phyloP scores from a whole-genome alignment of 2,888 invertebrate genomes.

The Callosobruchus maculatus region DNA sequence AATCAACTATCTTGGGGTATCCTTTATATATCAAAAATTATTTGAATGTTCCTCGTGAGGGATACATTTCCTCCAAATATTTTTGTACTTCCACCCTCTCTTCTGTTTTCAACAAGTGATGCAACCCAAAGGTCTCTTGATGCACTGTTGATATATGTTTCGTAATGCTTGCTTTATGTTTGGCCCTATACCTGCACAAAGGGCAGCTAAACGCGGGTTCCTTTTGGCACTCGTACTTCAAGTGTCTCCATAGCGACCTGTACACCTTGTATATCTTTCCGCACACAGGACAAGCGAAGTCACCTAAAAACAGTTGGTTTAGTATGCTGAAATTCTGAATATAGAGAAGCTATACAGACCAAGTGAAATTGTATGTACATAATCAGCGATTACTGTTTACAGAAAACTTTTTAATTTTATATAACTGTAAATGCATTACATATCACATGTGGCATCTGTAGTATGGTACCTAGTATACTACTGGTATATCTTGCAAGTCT shows the following conservation, averaged over 20 bases:
- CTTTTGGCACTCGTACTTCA: conserved; percentile 38
- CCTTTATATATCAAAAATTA: too few relatives aligned
- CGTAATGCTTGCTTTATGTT: conserved; percentile 74
- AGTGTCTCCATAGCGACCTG: conserved; percentile 24
- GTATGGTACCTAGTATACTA: too few relatives aligned
- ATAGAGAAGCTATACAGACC: not conserved
- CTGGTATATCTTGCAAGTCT: too few relatives aligned
- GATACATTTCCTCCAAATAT: not conserved
- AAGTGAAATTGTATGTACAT: not conserved
- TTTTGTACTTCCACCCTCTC: not conserved
- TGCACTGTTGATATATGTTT: conserved; percentile 57
- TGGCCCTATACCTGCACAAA: conserved; percentile 66
- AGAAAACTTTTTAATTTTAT: too few relatives aligned
- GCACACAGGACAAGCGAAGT: conserved; percentile 14
- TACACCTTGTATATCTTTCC: conserved; percentile 26
- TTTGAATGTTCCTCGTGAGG: too few relatives aligned
- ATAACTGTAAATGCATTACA: too few relatives aligned
- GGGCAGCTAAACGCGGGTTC: conserved; percentile 35
- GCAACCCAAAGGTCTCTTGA: not conserved
- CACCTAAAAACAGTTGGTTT: conserved; percentile 5
- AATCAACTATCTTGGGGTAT: too few relatives aligned
- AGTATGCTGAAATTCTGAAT: not conserved
- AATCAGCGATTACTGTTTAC: not conserved
- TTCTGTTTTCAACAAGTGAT: not conserved
- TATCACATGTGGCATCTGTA: too few relatives aligned